These are phyloP conservation scores for Phyllostomus hastatus DNA, from an alignment of 2,113 vertebrate species.

Conservation along the genomic window DNA sequence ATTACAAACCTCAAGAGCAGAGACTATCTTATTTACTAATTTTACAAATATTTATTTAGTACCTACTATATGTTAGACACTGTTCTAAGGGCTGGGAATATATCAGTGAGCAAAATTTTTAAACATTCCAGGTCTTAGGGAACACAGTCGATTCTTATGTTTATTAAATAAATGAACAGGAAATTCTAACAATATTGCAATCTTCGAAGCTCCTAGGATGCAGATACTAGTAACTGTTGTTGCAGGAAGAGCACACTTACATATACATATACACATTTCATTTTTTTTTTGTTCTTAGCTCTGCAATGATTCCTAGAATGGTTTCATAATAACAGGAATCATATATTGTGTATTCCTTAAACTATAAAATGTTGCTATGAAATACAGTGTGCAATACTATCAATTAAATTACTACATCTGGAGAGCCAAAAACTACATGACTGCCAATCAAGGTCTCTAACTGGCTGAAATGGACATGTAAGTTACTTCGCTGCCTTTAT, in stretches of 20 bases:
- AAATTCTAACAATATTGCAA: neutral
- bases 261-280: neutral
- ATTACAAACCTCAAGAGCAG: neutral
- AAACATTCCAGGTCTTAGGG: neutral
- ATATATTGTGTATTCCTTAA: neutral
- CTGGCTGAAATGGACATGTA: neutral
- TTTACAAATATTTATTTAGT: constrained; percentile 28
- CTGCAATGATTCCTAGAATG: neutral
- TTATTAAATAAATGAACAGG: neutral
- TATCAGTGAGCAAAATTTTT: neutral
- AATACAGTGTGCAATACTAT: neutral
- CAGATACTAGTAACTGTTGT: neutral
- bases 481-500: neutral
- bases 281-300: constrained; percentile 7
- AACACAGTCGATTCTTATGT: neutral
- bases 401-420: neutral
- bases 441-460: neutral
- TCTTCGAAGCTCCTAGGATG: neutral
- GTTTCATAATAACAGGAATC: neutral
- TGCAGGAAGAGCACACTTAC: neutral
- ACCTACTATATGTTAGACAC: neutral
- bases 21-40: neutral
- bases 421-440: neutral
- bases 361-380: neutral
- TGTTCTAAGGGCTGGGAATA: neutral